phyloP scores from a whole-genome alignment of 2,797 vertebrate species.

The Protonibea diacanthus region DNA sequence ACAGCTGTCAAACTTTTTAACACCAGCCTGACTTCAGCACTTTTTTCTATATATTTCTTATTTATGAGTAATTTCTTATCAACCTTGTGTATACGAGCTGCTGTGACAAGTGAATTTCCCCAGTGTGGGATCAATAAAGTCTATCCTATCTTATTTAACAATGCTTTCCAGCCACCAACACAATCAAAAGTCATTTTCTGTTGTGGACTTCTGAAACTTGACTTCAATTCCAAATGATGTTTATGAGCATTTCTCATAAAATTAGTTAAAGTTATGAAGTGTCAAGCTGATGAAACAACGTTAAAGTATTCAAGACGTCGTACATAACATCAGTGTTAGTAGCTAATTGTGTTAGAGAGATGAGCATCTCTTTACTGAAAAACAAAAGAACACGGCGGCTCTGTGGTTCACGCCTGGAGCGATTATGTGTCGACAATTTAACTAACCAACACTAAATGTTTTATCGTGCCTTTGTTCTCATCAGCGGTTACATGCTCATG shows the following conservation, averaged over 20 bases:
- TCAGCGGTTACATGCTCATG: conserved; percentile 46
- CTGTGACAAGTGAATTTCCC: too few species aligned
- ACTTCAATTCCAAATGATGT: not conserved
- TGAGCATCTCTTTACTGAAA: not conserved
- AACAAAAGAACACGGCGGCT: conserved; percentile 14
- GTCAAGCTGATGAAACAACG: conserved; percentile 2
- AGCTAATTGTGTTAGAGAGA: conserved; percentile 5
- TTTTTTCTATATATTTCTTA: too few species aligned
- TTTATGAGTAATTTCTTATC: too few species aligned
- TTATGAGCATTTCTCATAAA: not conserved
- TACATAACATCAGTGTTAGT: conserved; percentile 5
- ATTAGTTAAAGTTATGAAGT: not conserved
- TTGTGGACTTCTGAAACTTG: not conserved
- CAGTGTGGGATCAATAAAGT: too few species aligned
- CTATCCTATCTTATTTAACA: not conserved
- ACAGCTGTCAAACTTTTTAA: too few species aligned
- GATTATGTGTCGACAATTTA: conserved; percentile 45
- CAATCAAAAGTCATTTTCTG: not conserved
- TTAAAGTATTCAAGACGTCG: not conserved
- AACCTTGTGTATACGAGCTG: too few species aligned
- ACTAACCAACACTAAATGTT: conserved; percentile 63
- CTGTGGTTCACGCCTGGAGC: conserved; percentile 34
- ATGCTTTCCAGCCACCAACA: not conserved
- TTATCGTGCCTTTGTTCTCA: conserved; percentile 61
- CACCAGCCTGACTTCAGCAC: too few species aligned